Conservation (phyloP, 2,113 vertebrate species). For the Ictidomys tridecemlineatus region DNA sequence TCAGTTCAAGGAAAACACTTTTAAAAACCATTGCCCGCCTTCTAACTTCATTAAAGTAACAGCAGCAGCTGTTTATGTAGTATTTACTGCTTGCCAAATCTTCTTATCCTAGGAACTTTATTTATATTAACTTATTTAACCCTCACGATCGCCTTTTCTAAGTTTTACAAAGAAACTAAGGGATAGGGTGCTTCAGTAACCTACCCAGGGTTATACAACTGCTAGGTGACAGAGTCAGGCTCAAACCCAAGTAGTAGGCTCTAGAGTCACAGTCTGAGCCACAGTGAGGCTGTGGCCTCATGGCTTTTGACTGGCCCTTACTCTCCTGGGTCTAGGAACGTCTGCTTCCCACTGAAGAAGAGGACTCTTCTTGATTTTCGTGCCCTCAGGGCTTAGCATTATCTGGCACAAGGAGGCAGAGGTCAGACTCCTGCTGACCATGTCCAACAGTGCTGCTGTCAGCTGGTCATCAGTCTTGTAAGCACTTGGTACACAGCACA, state of each 20-base stretch:
- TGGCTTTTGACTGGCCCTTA: fast-evolving
- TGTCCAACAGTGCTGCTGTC: neutral
- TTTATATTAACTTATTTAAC: neutral
- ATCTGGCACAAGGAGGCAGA: fast-evolving
- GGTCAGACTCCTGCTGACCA: no score
- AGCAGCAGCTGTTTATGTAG: neutral
- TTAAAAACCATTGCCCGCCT: neutral
- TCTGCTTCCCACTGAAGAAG: neutral
- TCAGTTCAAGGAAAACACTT: neutral
- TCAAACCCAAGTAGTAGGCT: neutral
- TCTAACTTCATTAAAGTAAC: neutral
- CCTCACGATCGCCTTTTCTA: neutral
- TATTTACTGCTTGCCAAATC: neutral
- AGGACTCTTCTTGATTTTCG: neutral
- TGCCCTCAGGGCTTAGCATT: neutral
- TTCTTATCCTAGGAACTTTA: neutral
- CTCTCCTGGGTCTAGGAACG: neutral
- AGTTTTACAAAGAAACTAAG: neutral
- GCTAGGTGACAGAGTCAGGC: neutral
- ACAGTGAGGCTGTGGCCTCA: neutral
- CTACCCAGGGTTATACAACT: neutral
- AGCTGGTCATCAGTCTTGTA: neutral
- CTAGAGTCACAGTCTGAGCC: fast-evolving
- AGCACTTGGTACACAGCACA: neutral
- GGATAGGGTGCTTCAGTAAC: neutral